Evolutionary conservation across 2,888 invertebrate species (phyloP).

Genomic region (Oxycera nigricornis): DNA sequence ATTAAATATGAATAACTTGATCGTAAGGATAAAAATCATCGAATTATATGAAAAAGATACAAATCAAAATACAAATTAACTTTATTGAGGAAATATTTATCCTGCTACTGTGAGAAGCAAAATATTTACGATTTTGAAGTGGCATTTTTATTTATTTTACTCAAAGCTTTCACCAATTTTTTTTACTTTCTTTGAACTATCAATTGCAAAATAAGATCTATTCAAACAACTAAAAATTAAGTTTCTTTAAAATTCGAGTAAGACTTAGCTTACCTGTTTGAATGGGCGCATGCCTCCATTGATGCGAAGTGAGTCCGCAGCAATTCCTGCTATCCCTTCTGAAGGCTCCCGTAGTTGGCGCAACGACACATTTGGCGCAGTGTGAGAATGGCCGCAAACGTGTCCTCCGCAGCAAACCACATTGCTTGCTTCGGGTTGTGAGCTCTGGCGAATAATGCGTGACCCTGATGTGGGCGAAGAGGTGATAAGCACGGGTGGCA

Average conservation of each 20-base stretch:
- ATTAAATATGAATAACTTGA: no score
- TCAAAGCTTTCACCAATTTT: constrained; percentile 34
- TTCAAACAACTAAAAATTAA: constrained; percentile 20
- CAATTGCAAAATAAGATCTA: constrained; percentile 20
- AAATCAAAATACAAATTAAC: no score
- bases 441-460: constrained; percentile 78
- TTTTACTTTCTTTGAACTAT: constrained; percentile 1
- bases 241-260: neutral
- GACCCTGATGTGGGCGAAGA: constrained; percentile 70
- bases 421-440: constrained; percentile 62
- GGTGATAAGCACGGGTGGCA: constrained; percentile 76
- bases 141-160: constrained; percentile 24
- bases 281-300: constrained; percentile 97
- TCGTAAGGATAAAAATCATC: no score
- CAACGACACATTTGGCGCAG: constrained; percentile 83
- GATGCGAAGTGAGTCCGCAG: constrained; percentile 92
- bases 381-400: constrained; percentile 70
- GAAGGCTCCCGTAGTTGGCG: constrained; percentile 83
- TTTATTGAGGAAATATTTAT: no score
- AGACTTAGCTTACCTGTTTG: constrained; percentile 78
- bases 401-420: constrained; percentile 67
- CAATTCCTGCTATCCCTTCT: constrained; percentile 93
- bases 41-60: no score
- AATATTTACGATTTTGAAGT: constrained; percentile 28
- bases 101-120: neutral